Base-by-base conservation (phyloP, 2,113 vertebrate species). In the Phoenicopterus ruber region DNA sequence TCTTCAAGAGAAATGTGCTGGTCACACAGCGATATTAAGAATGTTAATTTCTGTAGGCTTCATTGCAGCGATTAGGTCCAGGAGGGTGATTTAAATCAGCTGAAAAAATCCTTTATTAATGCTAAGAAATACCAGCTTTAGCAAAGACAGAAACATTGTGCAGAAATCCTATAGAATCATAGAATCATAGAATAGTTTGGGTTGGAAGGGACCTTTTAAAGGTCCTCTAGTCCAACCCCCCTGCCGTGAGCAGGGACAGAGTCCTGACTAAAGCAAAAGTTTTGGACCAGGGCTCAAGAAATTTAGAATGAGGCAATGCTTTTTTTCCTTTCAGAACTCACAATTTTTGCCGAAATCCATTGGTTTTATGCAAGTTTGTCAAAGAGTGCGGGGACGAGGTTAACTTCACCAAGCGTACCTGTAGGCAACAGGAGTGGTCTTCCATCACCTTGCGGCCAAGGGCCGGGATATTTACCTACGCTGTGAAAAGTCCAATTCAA, bases 251-350 rank as follows among this genome's bases (percentile, higher is more conserved):
- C n/a, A n/a, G n/a, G n/a, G n/a, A n/a, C n/a, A n/a, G n/a, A n/a
- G n/a, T n/a, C n/a, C 55, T 63, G 25, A 42, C 29, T 61, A 46
- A 15, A 63, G 74, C 38, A 63, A 77, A 82, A 31, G 4, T 13
- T 85, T 52, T 72, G 62, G 31, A 44, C 21, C 9, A 19, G 8
- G 28, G 10, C 7, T 84, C 3, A 19, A 49, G 40, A 82, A 72
- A 62, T 36, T 50, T 52, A 38, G 11, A 49, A 32, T 4, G 7
- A 34, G 5, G 3, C 1, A 49, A 29, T 12, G 1, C 0, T 24
- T 49, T 36, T 38, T 61, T 40, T 21, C 6, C 18, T 72, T 76
- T 72, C 28, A 31, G 14, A 80, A 65, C 11, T 19, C 17, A 12
- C 3, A 14, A 3, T 20, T 83, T 88, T 88, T 71, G 0, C 22